These are phyloP conservation scores for Calcarius lapponicus DNA, from an alignment of 2,797 vertebrate species.

Conservation along the genomic window DNA sequence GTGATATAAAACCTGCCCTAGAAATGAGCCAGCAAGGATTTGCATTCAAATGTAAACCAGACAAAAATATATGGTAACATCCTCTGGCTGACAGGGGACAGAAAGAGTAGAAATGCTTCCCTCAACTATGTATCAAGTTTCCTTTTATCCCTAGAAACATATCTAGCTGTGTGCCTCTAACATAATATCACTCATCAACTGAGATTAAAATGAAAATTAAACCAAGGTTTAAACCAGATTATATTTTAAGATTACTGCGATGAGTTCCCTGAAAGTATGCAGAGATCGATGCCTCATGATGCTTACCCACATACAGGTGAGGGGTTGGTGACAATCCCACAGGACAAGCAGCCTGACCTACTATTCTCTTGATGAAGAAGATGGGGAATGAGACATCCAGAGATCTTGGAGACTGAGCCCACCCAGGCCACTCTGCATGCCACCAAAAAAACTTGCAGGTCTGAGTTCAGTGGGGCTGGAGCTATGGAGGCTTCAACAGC, in stretches of 20 bases:
- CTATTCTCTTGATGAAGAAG: background rate
- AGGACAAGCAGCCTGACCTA: background rate
- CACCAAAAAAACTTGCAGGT: background rate
- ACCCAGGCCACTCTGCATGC: background rate
- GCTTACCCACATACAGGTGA: background rate
- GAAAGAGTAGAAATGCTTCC: background rate
- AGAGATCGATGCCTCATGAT: fast-evolving
- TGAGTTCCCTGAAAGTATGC: background rate
- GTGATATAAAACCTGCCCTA: background rate
- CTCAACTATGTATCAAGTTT: background rate
- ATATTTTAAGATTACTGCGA: background rate
- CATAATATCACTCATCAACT: background rate
- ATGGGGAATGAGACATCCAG: fast-evolving
- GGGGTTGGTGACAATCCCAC: background rate
- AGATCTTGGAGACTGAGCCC: background rate
- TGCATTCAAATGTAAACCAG: background rate
- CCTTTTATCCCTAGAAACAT: background rate
- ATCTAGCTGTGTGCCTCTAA: background rate
- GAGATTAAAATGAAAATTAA: background rate
- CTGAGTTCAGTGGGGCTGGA: background rate
- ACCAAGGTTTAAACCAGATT: background rate
- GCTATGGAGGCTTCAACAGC: background rate
- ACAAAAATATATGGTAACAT: background rate
- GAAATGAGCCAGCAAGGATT: background rate
- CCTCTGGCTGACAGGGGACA: background rate